These are phyloP conservation scores for Microcebus ravelobensis DNA, from an alignment of 2,113 vertebrate species.

Conservation along the genomic window DNA sequence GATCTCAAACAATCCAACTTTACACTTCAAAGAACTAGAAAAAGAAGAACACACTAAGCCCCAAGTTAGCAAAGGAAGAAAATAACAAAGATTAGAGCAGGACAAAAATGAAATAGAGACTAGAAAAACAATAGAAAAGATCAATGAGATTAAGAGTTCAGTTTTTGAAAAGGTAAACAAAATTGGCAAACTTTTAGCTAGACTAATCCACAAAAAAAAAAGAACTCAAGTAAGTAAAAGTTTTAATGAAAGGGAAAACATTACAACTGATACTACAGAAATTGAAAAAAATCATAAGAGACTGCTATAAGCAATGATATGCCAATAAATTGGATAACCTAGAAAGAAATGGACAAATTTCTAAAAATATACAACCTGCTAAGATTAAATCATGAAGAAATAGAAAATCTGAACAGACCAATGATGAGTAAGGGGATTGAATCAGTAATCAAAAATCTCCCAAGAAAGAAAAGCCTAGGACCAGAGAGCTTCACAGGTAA, in stretches of 20 bases:
- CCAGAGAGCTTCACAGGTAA: not conserved
- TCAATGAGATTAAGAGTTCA: not conserved
- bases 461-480: not conserved
- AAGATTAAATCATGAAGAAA: not conserved
- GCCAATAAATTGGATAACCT: not conserved
- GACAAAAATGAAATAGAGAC: not conserved
- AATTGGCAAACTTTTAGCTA: not conserved
- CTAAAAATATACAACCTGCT: not conserved
- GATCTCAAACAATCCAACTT: not conserved
- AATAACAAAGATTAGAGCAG: not conserved
- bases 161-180: not conserved
- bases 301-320: not conserved
- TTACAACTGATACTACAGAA: not conserved
- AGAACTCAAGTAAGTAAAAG: not conserved
- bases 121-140: not conserved
- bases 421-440: not conserved
- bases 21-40: not conserved
- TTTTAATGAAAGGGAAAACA: not conserved
- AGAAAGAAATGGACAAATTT: not conserved
- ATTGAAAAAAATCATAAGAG: not conserved
- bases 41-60: not conserved
- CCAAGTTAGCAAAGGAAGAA: not conserved
- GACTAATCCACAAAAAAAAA: not conserved
- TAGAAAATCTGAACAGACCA: not conserved
- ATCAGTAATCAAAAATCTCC: not conserved